Evolutionary conservation across 2,113 vertebrate genomes (phyloP).

Genomic region (Callionymus lyra): DNA sequence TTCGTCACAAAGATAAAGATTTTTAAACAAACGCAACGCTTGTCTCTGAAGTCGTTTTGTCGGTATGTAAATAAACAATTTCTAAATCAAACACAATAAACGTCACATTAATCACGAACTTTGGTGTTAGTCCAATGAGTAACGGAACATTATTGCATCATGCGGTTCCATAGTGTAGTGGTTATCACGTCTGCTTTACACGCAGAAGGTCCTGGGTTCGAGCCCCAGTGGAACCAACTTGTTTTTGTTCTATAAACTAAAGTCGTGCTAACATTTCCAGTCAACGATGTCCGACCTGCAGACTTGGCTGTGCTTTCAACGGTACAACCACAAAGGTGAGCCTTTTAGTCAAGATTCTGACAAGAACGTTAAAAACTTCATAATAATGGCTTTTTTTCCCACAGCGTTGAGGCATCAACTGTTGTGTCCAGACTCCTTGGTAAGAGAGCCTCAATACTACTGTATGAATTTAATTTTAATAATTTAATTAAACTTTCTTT

Average conservation of each 20-base stretch:
- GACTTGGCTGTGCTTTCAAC: conserved; percentile 47
- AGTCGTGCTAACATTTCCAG: too few relatives aligned
- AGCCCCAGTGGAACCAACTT: conserved; percentile 87
- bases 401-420: conserved; percentile 34
- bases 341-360: background rate
- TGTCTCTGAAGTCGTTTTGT: too few relatives aligned
- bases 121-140: too few relatives aligned
- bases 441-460: conserved; percentile 11
- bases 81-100: too few relatives aligned
- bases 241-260: too few relatives aligned
- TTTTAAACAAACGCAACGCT: too few relatives aligned
- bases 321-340: conserved; percentile 37
- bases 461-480: background rate
- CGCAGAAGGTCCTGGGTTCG: conserved; percentile 96
- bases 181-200: conserved; percentile 98
- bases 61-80: too few relatives aligned
- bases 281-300: conserved; percentile 42
- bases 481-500: background rate
- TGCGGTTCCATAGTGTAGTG: conserved; percentile 80
- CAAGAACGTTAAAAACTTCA: background rate
- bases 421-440: conserved; percentile 49
- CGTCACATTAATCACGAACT: too few relatives aligned
- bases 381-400: background rate
- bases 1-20: too few relatives aligned
- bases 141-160: too few relatives aligned